Percentiles rank a stretch among this genome's conserved stretches.
These are phyloP conservation scores for Lucinisca nassula DNA, from an alignment of 2,888 invertebrate species.

Conservation along the genomic window DNA sequence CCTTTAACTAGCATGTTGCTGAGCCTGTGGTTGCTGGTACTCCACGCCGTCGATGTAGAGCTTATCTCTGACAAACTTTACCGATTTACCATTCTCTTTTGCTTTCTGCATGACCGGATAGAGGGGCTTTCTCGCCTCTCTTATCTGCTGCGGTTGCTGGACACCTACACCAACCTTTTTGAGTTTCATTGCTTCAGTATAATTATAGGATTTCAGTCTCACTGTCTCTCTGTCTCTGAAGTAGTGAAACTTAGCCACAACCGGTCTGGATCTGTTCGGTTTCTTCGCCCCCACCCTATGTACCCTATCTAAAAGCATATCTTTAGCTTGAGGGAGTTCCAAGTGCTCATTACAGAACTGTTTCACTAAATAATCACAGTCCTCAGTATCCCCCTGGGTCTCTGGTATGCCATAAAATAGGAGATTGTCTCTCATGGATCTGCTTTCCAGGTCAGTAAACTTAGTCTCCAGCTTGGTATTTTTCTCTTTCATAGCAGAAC, in stretches of 20 bases:
- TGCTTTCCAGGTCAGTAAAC: neutral
- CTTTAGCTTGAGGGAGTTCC: too few species aligned
- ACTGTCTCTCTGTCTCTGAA: neutral
- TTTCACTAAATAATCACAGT: too few species aligned
- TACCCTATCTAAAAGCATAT: neutral
- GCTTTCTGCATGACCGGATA: conserved; percentile 1
- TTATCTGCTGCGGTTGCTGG: conserved; percentile 2
- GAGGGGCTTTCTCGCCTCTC: conserved; percentile 3
- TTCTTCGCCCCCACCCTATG: neutral
- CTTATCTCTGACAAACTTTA: conserved; percentile 15
- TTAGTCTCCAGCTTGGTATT: too few species aligned
- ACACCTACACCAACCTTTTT: conserved; percentile 4
- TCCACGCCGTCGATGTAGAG: conserved; percentile 13
- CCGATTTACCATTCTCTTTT: neutral
- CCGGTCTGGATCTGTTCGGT: neutral
- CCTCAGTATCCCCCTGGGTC: too few species aligned
- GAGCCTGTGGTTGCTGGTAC: too few species aligned
- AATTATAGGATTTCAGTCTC: neutral
- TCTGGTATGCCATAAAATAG: neutral
- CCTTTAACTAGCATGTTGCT: too few species aligned
- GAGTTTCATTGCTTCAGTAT: neutral
- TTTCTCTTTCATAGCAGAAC: too few species aligned
- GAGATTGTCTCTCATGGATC: neutral
- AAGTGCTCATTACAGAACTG: too few species aligned
- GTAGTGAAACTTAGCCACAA: conserved; percentile 11